Base-by-base conservation (phyloP, 2,888 invertebrate genomes). In the Caenorhabditis sp. region DNA sequence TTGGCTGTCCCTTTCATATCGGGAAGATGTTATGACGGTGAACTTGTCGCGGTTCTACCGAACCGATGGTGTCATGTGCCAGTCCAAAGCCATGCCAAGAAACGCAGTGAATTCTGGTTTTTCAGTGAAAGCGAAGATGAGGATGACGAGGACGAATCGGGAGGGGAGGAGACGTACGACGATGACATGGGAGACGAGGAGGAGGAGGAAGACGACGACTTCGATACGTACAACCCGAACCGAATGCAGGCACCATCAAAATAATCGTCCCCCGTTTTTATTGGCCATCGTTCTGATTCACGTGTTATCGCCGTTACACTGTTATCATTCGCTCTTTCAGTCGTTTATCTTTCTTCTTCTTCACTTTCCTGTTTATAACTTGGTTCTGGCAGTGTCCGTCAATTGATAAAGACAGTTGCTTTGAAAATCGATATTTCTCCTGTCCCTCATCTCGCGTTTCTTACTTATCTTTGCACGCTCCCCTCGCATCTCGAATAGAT, bases 211-310 rank as follows among this genome's bases (percentile, higher is more conserved):
- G 74, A 77, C 20, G 77, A 72, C 9, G 53, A 63, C 43, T 72
- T 76, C 32, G 72, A 78, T 41, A 72, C 78, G 24, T 84, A 75
- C 70, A 85, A 85, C 55, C 84, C 84, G 6, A 85, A 84, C 65
- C 70, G 84, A 59, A 68, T 70, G 52, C 71, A 75, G 32, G 81
- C 81, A 15, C 82, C 80, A 8, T 35, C 74, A 13, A 79, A 70
- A 37, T 61, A 30, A 68, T 46, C n/a, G 8, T n/a, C n/a, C n/a
- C 37, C 20, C 2, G 15, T 37, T 37, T 59, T 32, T 58, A 32
- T 63, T 63, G 15, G 30, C 20, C 39, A 43, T 37, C 48, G 22
- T 17, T 15, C 13, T 32, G 15, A 3, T 66, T 66, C 58, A 55
- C 66, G 55, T 58, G 56, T 66, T 66, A 39, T 66, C 48, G 30